A percentile compares a stretch with the other conserved stretches of the same genome.
phyloP scores from a whole-genome alignment of 2,797 vertebrate genomes.

The Muscicapa comitata region DNA sequence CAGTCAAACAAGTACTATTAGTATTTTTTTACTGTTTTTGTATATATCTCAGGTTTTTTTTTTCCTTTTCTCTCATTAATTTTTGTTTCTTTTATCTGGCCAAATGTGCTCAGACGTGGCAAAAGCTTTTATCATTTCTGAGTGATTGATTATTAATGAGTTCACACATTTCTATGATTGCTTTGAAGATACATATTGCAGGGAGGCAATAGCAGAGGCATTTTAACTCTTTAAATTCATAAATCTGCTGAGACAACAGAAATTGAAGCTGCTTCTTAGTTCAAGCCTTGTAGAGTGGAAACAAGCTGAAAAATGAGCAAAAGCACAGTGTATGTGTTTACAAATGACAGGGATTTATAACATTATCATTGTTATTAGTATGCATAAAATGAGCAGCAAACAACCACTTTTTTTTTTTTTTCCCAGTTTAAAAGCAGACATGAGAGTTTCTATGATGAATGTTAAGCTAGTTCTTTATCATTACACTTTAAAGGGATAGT shows the following conservation, averaged over 20 bases:
- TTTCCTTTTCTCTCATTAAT: slow-evolving; percentile 44
- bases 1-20: slow-evolving; percentile 63
- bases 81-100: slow-evolving; percentile 64
- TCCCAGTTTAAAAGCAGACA: neutral
- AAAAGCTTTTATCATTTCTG: slow-evolving; percentile 56
- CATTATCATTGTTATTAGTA: slow-evolving; percentile 16
- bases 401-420: slow-evolving; percentile 42
- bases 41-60: slow-evolving; percentile 67
- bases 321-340: slow-evolving; percentile 78
- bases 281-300: slow-evolving; percentile 55
- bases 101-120: slow-evolving; percentile 46
- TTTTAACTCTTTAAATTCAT: slow-evolving; percentile 45
- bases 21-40: slow-evolving; percentile 75
- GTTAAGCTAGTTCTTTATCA: slow-evolving; percentile 40
- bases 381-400: slow-evolving; percentile 15
- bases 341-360: slow-evolving; percentile 63
- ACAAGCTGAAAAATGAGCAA: slow-evolving; percentile 66
- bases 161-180: slow-evolving; percentile 16
- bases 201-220: slow-evolving; percentile 52
- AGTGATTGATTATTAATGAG: slow-evolving; percentile 23
- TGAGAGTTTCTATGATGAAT: slow-evolving; percentile 60
- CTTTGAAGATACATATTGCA: slow-evolving; percentile 33
- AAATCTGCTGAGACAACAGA: slow-evolving; percentile 46
- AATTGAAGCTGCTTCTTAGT: slow-evolving; percentile 48
- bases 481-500: slow-evolving; percentile 69